A percentile compares a stretch with the other conserved stretches of the same genome.
These are phyloP conservation scores for Allobates femoralis DNA, from an alignment of 2,797 vertebrate species.

Conservation along the genomic window DNA sequence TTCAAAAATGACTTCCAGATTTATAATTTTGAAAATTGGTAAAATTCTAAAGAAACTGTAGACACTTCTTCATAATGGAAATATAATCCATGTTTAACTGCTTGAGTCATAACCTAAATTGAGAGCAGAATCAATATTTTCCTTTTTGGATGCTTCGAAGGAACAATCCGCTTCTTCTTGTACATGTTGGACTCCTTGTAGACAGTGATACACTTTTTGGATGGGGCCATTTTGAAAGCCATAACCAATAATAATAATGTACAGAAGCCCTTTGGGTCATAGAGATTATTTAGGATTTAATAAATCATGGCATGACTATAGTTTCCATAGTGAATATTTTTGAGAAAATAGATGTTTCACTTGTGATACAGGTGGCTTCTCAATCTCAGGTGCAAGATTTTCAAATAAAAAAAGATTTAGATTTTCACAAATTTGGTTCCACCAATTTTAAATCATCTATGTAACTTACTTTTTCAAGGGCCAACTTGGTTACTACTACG, in stretches of 20 bases:
- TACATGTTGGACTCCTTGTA: not conserved
- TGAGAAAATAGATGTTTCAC: not conserved
- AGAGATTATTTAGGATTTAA: slow-evolving; percentile 24
- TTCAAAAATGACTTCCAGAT: slow-evolving; percentile 27
- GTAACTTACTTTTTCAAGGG: slow-evolving; percentile 1
- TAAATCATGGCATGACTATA: slow-evolving; percentile 14
- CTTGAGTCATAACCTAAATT: not conserved
- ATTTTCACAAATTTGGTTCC: slow-evolving; percentile 6
- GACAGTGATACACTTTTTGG: not conserved
- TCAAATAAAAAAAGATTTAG: not conserved
- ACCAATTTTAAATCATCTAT: slow-evolving; percentile 6
- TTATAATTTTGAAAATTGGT: slow-evolving; percentile 8
- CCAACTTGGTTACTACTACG: slow-evolving; percentile 36
- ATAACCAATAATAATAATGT: slow-evolving; percentile 24
- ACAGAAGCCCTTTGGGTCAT: not conserved
- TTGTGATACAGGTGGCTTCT: slow-evolving; percentile 20
- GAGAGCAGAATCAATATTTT: not conserved
- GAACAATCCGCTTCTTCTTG: not conserved
- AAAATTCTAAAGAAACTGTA: not conserved
- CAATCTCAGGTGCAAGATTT: slow-evolving; percentile 22
- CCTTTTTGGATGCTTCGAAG: not conserved
- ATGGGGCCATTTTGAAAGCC: slow-evolving; percentile 20
- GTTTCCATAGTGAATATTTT: slow-evolving; percentile 20
- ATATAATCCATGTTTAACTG: not conserved
- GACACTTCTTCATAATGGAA: not conserved